These are phyloP conservation scores for Cryptoblepharus egeriae DNA, from an alignment of 2,797 vertebrate species.

Conservation along the genomic window DNA sequence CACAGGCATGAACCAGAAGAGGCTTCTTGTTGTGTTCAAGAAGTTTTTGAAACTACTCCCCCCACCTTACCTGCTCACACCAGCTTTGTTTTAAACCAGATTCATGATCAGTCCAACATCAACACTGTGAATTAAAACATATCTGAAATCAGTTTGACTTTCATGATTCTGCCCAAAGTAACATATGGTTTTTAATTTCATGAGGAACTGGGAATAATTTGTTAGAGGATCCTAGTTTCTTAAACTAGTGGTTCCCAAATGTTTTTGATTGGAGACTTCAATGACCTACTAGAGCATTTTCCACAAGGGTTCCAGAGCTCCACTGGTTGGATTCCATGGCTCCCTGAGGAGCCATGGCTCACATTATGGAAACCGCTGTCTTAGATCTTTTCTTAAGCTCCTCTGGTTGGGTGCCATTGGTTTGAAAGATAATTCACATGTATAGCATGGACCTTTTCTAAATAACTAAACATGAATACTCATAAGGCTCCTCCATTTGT, in stretches of 20 bases:
- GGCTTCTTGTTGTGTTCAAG: too few relatives aligned
- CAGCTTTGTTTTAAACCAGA: neutral
- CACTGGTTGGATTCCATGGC: too few relatives aligned
- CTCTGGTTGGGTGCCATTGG: neutral
- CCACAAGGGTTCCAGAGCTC: too few relatives aligned
- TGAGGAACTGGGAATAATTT: neutral
- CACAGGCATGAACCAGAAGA: constrained; percentile 2
- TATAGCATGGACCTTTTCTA: neutral
- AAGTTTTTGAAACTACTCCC: neutral
- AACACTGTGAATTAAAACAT: neutral
- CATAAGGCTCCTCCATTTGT: neutral
- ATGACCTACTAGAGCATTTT: too few relatives aligned
- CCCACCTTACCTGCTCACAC: neutral
- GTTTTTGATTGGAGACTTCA: too few relatives aligned
- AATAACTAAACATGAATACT: neutral
- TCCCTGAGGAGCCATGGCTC: too few relatives aligned
- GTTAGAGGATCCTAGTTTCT: too few relatives aligned
- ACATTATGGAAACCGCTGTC: too few relatives aligned
- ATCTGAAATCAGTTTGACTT: neutral
- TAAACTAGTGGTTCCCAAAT: neutral
- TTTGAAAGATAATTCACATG: neutral
- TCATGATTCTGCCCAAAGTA: neutral
- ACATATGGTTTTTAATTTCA: neutral
- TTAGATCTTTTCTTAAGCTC: neutral
- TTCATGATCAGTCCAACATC: neutral